Evolutionary conservation across 2,888 invertebrate species (phyloP), one percentile per base, ranked within the genome.

Genomic region (Amorpha juglandis): DNA sequence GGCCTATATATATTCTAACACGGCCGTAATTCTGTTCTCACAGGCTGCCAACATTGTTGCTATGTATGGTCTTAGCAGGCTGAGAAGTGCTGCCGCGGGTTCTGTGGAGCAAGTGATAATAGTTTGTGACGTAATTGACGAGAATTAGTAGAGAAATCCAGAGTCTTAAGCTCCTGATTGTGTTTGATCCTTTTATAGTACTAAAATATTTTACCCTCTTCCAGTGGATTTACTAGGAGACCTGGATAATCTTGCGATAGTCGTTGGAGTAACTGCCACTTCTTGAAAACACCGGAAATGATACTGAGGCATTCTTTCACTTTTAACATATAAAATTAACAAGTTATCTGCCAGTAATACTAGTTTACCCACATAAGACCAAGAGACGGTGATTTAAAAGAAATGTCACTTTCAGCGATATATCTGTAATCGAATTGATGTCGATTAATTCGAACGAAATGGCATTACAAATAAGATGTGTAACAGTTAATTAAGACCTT

Each of bases 1-100:
- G 64, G 63, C 74, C 73, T 67, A 67, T 67, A 75, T 67, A 67
- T 67, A 75, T 73, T 64, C 63, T 63, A 65, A 74, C 75, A 70
- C 63, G 65, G 68, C 66, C 71, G 67, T 69, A 65, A 65, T 65
- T 48, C 64, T 55, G 35, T 65, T 63, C 42, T 48, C 55, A 50
- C 55, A 21, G 4, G 35, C 52, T 27, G 27, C 38, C 3, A 9
- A 58, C 58, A 58, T 58, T 58, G 58, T 58, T 58, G 42, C 58
- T 58, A 58, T 58, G n/a, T 16, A 38, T 14, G 52, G 11, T 38
- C 19, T 11, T 19, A 50, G 19, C 19, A 11, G 38, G 35, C 52
- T 52, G 27, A 27, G n/a, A 53, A 8, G 0, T 12, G 19, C n/a
- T 9, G 38, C 7, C 0, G 38, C 9, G 7, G 38, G 7, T 9